Base-by-base conservation (phyloP, 2,888 invertebrate genomes). In the Pyrgus malvae region DNA sequence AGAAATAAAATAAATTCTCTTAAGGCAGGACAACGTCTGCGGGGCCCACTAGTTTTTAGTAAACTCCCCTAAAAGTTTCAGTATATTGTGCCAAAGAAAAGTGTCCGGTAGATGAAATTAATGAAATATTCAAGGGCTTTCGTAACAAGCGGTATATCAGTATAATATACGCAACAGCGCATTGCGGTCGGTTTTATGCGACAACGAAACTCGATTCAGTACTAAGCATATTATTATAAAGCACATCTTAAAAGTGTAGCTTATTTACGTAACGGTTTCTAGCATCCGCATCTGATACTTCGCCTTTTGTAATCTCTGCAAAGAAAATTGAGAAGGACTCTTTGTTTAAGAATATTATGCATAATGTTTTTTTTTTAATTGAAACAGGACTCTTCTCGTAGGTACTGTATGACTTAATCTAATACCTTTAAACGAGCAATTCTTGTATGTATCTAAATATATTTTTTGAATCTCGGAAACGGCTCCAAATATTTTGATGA, bases 151-250 rank as follows among this genome's bases (percentile, higher is more conserved):
- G 29, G 37, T 23, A 31, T 25, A 23, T 17, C n/a, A n/a, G n/a
- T 29, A 9, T 37, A n/a, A 9, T 44, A 12, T 27, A 23, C 23
- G 19, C 37, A 27, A 12, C 16, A 29, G 48, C 48, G 48, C 48
- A 48, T 48, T 48, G 48, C 48, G 48, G 48, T 37, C 48, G 21
- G 19, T 11, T 9, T 14, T 12, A 45, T 45, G 45, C 45, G 45
- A 33, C 33, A 33, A 45, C 40, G 31, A 35, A 51, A 11, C 45
- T 54, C 45, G 48, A 57, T 44, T 31, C 48, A 55, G 56, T 55
- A 37, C 45, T 51, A 25, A 53, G 42, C 9, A 29, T 2, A 7
- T 29, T 29, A 9, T 29, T 29, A 2, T 29, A n/a, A n/a, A n/a
- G n/a, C n/a, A 8, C 29, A 3, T 2, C 2, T 9, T 14, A 25